Percentiles rank a stretch among this genome's conserved stretches.
These are phyloP conservation scores for Drosophila borborema DNA, from an alignment of 2,888 invertebrate species.

Conservation along the genomic window DNA sequence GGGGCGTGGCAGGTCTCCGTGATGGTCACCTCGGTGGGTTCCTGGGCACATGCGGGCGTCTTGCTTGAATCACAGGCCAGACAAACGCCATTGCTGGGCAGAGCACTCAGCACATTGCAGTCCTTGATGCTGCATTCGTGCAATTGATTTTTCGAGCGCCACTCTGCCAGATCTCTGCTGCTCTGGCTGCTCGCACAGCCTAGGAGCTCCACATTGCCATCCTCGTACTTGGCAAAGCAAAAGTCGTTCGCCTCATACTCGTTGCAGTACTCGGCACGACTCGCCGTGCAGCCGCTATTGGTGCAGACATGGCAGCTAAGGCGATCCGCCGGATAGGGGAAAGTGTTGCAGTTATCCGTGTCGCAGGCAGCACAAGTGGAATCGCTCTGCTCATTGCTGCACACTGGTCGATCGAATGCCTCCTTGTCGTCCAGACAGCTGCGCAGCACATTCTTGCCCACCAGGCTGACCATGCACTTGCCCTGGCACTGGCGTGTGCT, in stretches of 20 bases:
- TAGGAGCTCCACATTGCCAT: constrained; percentile 54
- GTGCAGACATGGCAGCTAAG: constrained; percentile 77
- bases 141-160: constrained; percentile 71
- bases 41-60: constrained; percentile 74
- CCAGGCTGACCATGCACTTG: constrained; percentile 76
- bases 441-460: constrained; percentile 67
- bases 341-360: constrained; percentile 67
- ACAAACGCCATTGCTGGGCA: constrained; percentile 71
- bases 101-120: constrained; percentile 68
- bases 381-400: constrained; percentile 57
- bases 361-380: constrained; percentile 57
- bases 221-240: constrained; percentile 79
- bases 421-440: constrained; percentile 83
- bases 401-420: constrained; percentile 57
- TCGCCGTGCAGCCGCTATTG: constrained; percentile 54
- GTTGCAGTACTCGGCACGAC: constrained; percentile 58
- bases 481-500: constrained; percentile 72
- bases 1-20: constrained; percentile 64
- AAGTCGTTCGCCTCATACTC: constrained; percentile 67
- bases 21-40: constrained; percentile 52
- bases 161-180: constrained; percentile 59
- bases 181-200: constrained; percentile 79
- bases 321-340: constrained; percentile 74
- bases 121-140: constrained; percentile 63
- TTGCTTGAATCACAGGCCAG: constrained; percentile 77